Base-by-base conservation (phyloP, 2,113 vertebrate genomes). In the Cavia aperea region DNA sequence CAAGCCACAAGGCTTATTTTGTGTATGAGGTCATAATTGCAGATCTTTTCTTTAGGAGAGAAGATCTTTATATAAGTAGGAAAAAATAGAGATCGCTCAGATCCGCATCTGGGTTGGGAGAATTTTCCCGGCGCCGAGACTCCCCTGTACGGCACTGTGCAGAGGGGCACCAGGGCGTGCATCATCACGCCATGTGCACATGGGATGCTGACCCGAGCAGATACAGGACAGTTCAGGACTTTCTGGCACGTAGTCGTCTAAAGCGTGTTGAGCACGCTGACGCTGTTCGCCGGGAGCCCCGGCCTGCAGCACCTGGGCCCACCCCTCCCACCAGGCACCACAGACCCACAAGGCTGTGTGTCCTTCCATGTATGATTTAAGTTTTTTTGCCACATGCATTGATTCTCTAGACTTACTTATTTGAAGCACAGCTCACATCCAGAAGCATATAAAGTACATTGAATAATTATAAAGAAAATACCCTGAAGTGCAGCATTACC, bases 271-370 rank as follows among this genome's bases (percentile, higher is more conserved):
- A 3, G 24, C 46, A 11, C 2, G 19, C 62, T 7, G 3, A 3
- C 2, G 0, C 11, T 5, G 0, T 1, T 1, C 0, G 2, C 36
- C 39, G 2, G 23, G n/a, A 15, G 5, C 0, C 0, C 43, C 6
- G 0, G 1, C 29, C 49, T 13, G 2, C 11, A 36, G 12, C 1
- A 0, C n/a, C 73, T 16, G 43, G 31, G 43, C 36, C 24, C 31
- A 33, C 65, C 65, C 65, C 6, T 33, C 11, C 13, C 1, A 12
- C 2, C 29, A 26, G n/a, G 46, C 9, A 23, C 36, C 18, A 19
- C 1, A 54, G 39, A 6, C 16, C 15, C 33, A 1, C 1, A 3
- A n/a, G 56, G 0, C 43, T 1, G 8, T 12, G 46, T 62, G 29
- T 56, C n/a, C 15, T 51, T 33, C 6, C 43, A 7, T 46, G 15